Percentiles rank a stretch among this genome's conserved stretches.
Conservation (phyloP, 2,113 vertebrate genomes). For the Castor canadensis region DNA sequence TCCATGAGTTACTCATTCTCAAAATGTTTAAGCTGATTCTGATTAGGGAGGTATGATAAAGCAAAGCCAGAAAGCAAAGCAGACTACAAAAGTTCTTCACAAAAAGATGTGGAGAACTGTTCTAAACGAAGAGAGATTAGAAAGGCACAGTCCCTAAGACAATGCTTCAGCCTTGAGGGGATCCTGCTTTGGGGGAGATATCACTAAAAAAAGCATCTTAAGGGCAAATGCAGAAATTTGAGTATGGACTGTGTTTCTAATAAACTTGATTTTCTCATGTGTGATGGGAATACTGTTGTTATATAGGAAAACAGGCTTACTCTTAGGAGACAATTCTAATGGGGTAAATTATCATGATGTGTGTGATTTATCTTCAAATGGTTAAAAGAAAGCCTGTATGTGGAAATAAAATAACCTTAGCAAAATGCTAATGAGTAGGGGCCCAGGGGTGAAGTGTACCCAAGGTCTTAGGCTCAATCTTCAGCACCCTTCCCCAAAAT, state of each 20-base stretch:
- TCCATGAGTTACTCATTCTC: not conserved
- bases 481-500: not conserved
- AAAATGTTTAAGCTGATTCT: conserved; percentile 32
- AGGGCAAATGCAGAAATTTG: not conserved
- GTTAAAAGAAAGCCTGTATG: not conserved
- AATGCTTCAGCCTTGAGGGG: not conserved
- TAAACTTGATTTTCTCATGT: not conserved
- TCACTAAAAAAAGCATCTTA: not conserved
- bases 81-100: not conserved
- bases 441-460: not conserved
- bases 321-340: not conserved
- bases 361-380: not conserved
- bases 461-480: not conserved
- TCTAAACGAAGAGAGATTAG: not conserved
- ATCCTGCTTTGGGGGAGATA: not conserved
- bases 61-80: not conserved
- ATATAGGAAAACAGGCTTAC: not conserved
- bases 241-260: not conserved
- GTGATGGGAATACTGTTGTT: not conserved
- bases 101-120: not conserved
- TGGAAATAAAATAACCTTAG: not conserved
- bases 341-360: not conserved
- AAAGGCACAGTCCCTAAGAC: not conserved
- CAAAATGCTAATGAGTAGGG: not conserved
- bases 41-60: not conserved